Percentiles rank a stretch among this genome's conserved stretches.
phyloP scores from a whole-genome alignment of 30 jellyfish, hydroid and myxozoan species.

The Aurelia coerulea region DNA sequence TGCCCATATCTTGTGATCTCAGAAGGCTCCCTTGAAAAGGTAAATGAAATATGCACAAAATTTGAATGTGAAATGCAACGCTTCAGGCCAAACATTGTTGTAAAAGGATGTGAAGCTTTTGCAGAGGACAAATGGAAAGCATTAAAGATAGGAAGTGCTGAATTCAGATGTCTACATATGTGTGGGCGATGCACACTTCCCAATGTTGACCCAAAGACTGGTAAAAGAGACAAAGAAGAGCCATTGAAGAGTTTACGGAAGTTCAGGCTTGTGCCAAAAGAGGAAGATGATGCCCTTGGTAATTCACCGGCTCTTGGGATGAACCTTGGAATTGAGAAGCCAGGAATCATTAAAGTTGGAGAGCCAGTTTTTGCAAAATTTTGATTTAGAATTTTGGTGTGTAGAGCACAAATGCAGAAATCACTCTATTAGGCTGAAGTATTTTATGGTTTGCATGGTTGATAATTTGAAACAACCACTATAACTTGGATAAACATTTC shows the following conservation, averaged over 20 bases:
- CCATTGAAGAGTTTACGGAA: constrained; percentile 50
- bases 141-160: constrained; percentile 39
- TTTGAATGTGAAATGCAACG: constrained; percentile 38
- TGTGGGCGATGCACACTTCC: constrained; percentile 73
- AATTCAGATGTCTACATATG: constrained; percentile 41
- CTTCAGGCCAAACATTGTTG: constrained; percentile 68
- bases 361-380: constrained; percentile 55
- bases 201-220: constrained; percentile 64
- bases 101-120: constrained; percentile 48
- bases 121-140: constrained; percentile 63
- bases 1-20: constrained; percentile 62
- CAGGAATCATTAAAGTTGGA: constrained; percentile 54
- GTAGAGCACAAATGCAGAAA: not conserved
- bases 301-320: constrained; percentile 56
- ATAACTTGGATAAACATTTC: too few relatives aligned
- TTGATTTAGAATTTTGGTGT: not conserved
- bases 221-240: constrained; percentile 51
- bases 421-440: too few relatives aligned
- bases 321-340: constrained; percentile 34
- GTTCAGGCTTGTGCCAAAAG: constrained; percentile 60
- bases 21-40: constrained; percentile 44
- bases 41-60: constrained; percentile 24
- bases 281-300: constrained; percentile 48
- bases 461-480: too few relatives aligned
- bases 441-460: not conserved